Evolutionary conservation across 2,113 vertebrate species (phyloP).

Genomic region (Nyctereutes procyonoides): DNA sequence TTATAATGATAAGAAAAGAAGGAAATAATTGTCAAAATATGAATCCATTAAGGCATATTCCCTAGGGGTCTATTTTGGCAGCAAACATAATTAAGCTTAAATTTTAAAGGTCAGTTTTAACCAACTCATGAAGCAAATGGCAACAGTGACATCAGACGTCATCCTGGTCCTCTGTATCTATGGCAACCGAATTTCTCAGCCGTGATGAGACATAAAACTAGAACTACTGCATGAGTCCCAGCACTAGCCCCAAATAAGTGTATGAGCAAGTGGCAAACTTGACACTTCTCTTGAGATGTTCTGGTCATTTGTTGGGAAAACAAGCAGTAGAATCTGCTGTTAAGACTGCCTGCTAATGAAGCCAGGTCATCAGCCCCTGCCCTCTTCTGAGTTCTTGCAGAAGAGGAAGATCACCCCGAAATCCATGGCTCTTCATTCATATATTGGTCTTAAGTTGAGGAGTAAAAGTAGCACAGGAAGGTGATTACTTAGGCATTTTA

Average conservation of each 20-base stretch:
- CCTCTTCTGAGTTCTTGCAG: not conserved
- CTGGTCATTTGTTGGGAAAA: not conserved
- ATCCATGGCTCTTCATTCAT: not conserved
- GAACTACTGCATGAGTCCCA: slow-evolving; percentile 80
- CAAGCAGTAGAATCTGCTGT: not conserved
- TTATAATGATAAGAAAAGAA: slow-evolving; percentile 39
- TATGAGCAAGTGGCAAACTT: slow-evolving; percentile 62
- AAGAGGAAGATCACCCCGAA: not conserved
- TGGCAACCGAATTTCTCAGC: slow-evolving; percentile 10
- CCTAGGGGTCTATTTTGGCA: not conserved
- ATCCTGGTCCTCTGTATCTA: slow-evolving; percentile 22
- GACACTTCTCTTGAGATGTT: not conserved
- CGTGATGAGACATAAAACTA: slow-evolving; percentile 19
- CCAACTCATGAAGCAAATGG: slow-evolving; percentile 18
- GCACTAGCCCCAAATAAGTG: slow-evolving; percentile 82
- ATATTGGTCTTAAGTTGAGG: not conserved
- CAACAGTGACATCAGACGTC: not conserved
- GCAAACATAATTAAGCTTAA: slow-evolving; percentile 44
- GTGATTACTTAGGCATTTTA: not conserved
- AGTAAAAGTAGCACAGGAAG: not conserved
- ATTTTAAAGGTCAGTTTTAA: slow-evolving; percentile 56
- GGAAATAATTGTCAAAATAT: not conserved
- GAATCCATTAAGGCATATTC: not conserved
- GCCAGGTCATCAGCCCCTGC: not conserved
- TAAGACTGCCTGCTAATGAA: not conserved